These are phyloP conservation scores for Thalassaphorura encarpata DNA, from an alignment of 1,140 invertebrate species.

Conservation along the genomic window DNA sequence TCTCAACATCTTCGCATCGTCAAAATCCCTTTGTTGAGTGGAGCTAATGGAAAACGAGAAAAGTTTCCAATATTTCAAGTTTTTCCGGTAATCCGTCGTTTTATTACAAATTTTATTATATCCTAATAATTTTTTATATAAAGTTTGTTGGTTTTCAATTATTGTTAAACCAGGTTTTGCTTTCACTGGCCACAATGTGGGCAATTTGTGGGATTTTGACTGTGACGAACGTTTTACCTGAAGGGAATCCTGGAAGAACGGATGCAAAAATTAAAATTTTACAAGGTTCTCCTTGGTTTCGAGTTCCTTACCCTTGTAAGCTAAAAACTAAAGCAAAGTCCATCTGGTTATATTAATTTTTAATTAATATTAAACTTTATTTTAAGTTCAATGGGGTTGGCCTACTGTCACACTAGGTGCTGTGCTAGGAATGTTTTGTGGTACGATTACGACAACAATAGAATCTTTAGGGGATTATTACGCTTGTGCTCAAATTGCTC, in stretches of 20 bases:
- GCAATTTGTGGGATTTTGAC: constrained; percentile 62
- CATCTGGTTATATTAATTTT: background rate
- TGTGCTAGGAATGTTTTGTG: constrained; percentile 70
- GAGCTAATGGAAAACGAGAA: constrained; percentile 43
- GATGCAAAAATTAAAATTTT: constrained; percentile 65
- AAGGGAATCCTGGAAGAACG: constrained; percentile 59
- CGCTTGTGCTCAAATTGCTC: constrained; percentile 68
- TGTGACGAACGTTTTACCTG: constrained; percentile 49
- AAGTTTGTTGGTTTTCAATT: too few relatives aligned
- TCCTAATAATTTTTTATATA: constrained; percentile 5
- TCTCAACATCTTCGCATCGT: constrained; percentile 33
- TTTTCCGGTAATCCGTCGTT: constrained; percentile 52
- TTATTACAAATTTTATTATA: constrained; percentile 9
- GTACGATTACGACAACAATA: constrained; percentile 68
- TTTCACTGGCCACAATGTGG: constrained; percentile 73
- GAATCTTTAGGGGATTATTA: constrained; percentile 83
- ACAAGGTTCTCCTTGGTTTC: constrained; percentile 67
- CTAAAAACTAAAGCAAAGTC: background rate
- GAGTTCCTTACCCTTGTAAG: constrained; percentile 47
- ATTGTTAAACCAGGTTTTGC: too few relatives aligned
- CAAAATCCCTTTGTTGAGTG: background rate
- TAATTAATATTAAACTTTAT: background rate
- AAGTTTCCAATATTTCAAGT: constrained; percentile 65
- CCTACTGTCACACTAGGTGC: constrained; percentile 63
- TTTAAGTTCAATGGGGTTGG: constrained; percentile 66